Conservation (phyloP, 2,888 invertebrate species). For the Hemaris fuciformis region DNA sequence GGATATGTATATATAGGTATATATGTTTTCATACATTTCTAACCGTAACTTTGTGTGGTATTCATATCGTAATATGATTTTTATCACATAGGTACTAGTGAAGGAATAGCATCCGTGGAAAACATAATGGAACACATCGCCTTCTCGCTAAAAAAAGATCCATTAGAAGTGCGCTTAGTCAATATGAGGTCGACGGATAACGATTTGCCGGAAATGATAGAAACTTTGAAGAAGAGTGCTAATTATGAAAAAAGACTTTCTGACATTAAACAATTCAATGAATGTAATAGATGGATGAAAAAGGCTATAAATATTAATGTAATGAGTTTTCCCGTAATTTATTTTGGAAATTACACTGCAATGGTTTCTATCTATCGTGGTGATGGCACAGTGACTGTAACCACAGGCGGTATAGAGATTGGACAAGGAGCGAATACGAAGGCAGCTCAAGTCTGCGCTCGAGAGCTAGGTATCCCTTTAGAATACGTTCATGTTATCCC, state of each 20-base stretch:
- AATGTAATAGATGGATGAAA: slow-evolving; percentile 88
- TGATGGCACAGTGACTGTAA: slow-evolving; percentile 86
- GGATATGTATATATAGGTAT: too few relatives aligned
- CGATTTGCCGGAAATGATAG: slow-evolving; percentile 75
- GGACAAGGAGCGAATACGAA: slow-evolving; percentile 92
- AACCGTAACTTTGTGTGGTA: background rate
- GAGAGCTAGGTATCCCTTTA: slow-evolving; percentile 86
- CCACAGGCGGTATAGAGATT: slow-evolving; percentile 86
- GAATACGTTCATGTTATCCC: slow-evolving; percentile 83
- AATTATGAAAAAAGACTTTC: slow-evolving; percentile 78
- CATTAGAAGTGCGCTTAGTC: slow-evolving; percentile 77
- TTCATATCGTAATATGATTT: too few relatives aligned
- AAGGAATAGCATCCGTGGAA: slow-evolving; percentile 83
- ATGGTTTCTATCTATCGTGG: slow-evolving; percentile 85
- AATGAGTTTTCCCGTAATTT: slow-evolving; percentile 83
- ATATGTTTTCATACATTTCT: background rate
- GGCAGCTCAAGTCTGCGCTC: slow-evolving; percentile 88
- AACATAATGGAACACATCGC: slow-evolving; percentile 87
- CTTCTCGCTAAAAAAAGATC: slow-evolving; percentile 77
- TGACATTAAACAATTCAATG: slow-evolving; percentile 81
- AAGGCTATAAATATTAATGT: slow-evolving; percentile 84
- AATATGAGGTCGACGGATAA: slow-evolving; percentile 78
- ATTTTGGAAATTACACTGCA: slow-evolving; percentile 80
- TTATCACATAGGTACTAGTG: slow-evolving; percentile 78
- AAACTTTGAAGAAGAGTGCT: slow-evolving; percentile 72